Base-by-base conservation (phyloP, 2,797 vertebrate genomes). In the Peromyscus attwateri region DNA sequence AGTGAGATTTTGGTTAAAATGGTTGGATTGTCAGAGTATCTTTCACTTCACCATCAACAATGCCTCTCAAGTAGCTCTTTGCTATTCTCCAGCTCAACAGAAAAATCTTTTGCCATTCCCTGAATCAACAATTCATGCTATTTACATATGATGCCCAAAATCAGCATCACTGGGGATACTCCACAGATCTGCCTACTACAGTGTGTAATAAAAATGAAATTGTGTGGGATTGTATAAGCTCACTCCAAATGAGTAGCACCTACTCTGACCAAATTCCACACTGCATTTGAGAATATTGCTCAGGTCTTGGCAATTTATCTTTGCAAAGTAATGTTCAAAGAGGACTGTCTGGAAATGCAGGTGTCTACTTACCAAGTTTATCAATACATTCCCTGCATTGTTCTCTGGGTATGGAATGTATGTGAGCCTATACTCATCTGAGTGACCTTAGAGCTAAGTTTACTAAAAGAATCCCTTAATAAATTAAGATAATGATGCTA, bases 251-350 rank as follows among this genome's bases (percentile, higher is more conserved):
- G 34, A 29, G 81, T 10, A 62, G 1, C 25, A 70, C 2, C 10
- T 79, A 64, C 25, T 70, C 29, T 76, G 11, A 79, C 37, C 43
- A 46, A 71, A 60, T 23, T 75, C 7, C 34, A 43, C 75, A 62
- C 19, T 94, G 21, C 25, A 82, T 79, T 87, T 81, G 25, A 89
- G 96, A 84, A 16, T 40, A 31, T 43, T 43, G 34, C 40, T 92
- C 25, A 70, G 23, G 40, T 92, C 43, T 89, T 84, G n/a, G 43
- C 11, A 31, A 37, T 89, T 88, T 81, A 34, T 40, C 37, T 75
- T 77, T 66, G 80, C 70, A 31, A 91, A 93, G 82, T 94, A 13
- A 68, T 55, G 13, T 92, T 88, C 52, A 55, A 80, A 84, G 49
- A 62, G 0, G 1, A 7, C 73, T 79, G 0, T 82, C 60, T 94